A percentile compares a stretch with the other conserved stretches of the same genome.
phyloP scores from a whole-genome alignment of 2,888 invertebrate species.

The Drymonia ruficornis region DNA sequence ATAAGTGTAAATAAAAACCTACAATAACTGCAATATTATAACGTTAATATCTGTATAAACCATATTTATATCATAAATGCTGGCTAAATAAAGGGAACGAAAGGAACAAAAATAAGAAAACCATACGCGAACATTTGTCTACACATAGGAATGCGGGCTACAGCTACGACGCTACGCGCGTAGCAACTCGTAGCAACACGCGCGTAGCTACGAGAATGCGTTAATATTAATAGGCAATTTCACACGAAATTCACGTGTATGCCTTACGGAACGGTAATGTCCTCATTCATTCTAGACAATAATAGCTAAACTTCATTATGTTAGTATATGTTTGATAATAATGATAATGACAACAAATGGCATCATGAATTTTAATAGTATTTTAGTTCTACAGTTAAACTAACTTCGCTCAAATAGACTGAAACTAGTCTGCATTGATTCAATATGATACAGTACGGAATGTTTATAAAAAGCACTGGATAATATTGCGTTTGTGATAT shows the following conservation, averaged over 20 bases:
- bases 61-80: too few species aligned
- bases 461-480: too few species aligned
- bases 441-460: too few species aligned
- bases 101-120: background rate
- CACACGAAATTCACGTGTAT: slow-evolving; percentile 22
- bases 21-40: too few species aligned
- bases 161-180: slow-evolving; percentile 59
- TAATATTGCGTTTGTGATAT: too few species aligned
- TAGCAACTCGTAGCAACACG: slow-evolving; percentile 46
- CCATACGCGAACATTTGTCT: slow-evolving; percentile 41
- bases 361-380: background rate
- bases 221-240: slow-evolving; percentile 41
- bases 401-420: background rate
- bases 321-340: background rate
- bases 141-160: slow-evolving; percentile 51
- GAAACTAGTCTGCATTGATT: too few species aligned
- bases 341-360: background rate
- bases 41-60: too few species aligned
- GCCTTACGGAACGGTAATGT: slow-evolving; percentile 23
- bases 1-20: too few species aligned
- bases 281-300: slow-evolving; percentile 20
- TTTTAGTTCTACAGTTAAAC: background rate
- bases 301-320: slow-evolving; percentile 22
- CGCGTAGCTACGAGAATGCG: slow-evolving; percentile 31
- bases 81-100: too few species aligned